phyloP scores from a whole-genome alignment of 1,140 invertebrate species.

The Orchestia grillus region DNA sequence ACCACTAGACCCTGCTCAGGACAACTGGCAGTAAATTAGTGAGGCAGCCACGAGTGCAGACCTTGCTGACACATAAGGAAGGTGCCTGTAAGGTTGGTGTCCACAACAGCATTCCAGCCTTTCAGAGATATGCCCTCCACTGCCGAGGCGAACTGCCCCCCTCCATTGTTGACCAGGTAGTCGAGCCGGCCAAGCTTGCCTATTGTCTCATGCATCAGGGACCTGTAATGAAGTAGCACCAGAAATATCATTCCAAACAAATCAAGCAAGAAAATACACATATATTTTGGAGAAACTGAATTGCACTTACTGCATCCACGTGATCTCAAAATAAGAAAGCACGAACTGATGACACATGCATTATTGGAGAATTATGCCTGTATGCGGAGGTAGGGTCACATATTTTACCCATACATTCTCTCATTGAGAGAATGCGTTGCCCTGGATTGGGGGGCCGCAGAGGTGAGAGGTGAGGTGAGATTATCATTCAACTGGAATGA shows the following conservation, averaged over 20 bases:
- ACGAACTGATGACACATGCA: no score
- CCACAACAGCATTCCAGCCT: conserved; percentile 76
- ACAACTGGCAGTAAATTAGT: neutral
- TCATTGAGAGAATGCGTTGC: no score
- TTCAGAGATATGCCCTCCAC: conserved; percentile 72
- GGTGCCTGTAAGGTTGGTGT: conserved; percentile 75
- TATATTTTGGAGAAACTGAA: neutral
- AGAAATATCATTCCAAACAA: neutral
- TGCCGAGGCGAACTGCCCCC: conserved; percentile 73
- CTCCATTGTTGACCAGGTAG: conserved; percentile 75
- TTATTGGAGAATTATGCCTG: no score
- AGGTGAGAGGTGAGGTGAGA: no score
- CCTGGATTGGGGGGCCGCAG: no score
- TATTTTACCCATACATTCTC: no score
- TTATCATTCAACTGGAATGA: no score
- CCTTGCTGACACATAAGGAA: conserved; percentile 74
- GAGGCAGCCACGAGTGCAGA: conserved; percentile 59
- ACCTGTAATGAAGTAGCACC: neutral
- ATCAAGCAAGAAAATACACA: neutral
- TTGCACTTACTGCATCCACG: neutral
- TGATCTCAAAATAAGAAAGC: neutral
- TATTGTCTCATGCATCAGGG: conserved; percentile 59
- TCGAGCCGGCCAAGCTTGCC: conserved; percentile 72
- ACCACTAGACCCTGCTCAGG: neutral
- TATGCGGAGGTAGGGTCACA: no score